Base-by-base conservation (phyloP, 2,888 invertebrate genomes). In the Nematopogon swammerdamellus region DNA sequence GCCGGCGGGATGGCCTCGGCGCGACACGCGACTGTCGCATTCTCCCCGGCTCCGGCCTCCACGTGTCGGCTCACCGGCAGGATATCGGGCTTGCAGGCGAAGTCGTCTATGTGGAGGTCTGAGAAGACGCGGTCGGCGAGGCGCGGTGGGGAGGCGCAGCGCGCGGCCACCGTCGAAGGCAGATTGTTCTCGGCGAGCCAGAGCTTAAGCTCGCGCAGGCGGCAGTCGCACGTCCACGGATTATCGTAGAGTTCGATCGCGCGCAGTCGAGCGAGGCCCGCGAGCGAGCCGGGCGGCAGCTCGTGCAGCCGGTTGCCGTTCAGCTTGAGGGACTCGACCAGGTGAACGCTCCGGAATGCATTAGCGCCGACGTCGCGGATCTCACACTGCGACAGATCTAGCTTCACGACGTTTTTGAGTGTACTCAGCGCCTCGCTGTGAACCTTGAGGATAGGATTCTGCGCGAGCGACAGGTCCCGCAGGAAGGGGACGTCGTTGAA, bases 321-420 rank as follows among this genome's bases (percentile, higher is more conserved):
- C 52, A 91, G 64, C 57, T 88, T 88, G 20, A 91, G 69, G 49
- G 82, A 80, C 55, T 87, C 87, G 30, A 91, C 67, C 20, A 82
- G 74, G 50, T 86, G 84, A 11, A 90, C 76, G 0, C 86, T 87
- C 51, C 84, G 84, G 60, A 91, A 90, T 3, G 76, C 72, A 47
- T 77, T 76, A 4, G 89, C 83, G 46, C 91, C 87, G 56, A 95
- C 86, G 54, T 85, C 85, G 66, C 88, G 85, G 51, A 95, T 83
- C 63, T 90, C 88, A 67, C 93, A 91, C 62, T 88, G 85, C 11
- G 92, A 92, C 54, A 95, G 70, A 72, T 95, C 94, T 51, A 95
- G 79, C 67, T 91, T 92, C 42, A 91, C 89, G 53, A 95, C 79
- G 55, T 87, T 87, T 20, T 87, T 87, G 10, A 92, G 85, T 55